Conservation (phyloP, 1,140 invertebrate species). For the Cyclina sinensis region DNA sequence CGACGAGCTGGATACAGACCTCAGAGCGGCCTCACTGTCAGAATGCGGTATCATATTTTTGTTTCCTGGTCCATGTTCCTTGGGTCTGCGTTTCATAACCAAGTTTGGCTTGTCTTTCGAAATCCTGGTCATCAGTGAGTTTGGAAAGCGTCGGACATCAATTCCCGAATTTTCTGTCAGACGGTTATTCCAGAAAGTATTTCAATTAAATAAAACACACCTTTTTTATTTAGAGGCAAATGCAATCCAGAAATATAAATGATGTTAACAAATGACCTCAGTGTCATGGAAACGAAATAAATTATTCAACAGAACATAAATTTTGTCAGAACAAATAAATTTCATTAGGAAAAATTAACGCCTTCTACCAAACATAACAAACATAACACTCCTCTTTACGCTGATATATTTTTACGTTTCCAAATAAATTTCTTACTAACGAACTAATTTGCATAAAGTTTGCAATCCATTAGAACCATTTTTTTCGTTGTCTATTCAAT, state of each 20-base stretch:
- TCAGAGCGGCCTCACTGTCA: neutral
- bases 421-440: no score
- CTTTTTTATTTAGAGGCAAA: no score
- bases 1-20: neutral
- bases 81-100: constrained; percentile 21
- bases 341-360: neutral
- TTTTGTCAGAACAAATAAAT: neutral
- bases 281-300: neutral
- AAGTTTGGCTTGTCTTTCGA: neutral
- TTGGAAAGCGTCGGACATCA: neutral
- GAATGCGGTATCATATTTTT: neutral
- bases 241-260: no score
- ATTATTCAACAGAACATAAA: neutral
- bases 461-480: no score
- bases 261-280: neutral
- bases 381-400: no score
- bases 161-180: neutral
- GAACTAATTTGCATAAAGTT: no score
- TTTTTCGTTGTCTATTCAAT: no score
- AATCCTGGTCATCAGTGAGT: constrained; percentile 16
- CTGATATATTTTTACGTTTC: no score
- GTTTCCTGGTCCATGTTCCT: neutral
- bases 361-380: no score
- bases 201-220: no score
- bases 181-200: no score